Evolutionary conservation across 2,797 vertebrate genomes (phyloP).

Genomic region (Pangasius macronema): DNA sequence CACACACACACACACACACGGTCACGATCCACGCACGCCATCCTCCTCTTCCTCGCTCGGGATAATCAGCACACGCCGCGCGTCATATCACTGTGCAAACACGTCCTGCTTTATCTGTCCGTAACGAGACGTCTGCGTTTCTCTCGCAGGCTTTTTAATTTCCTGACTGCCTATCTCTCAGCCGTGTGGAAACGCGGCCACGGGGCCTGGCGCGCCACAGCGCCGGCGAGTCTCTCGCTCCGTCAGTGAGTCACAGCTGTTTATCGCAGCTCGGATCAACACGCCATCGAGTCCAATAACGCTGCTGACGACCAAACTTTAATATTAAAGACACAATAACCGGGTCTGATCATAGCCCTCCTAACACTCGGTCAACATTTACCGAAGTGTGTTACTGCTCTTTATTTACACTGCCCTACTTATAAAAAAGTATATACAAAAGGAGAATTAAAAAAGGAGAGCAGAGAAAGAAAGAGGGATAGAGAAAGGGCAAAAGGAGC

Average conservation of each 20-base stretch:
- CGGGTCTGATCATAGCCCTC: background rate
- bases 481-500: background rate
- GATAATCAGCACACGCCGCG: background rate
- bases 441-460: background rate
- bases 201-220: slow-evolving; percentile 30
- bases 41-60: background rate
- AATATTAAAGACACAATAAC: slow-evolving; percentile 4
- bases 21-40: background rate
- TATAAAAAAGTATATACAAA: background rate
- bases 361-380: background rate
- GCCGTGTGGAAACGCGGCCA: slow-evolving; percentile 45
- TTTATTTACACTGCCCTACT: background rate
- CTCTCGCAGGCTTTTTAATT: slow-evolving; percentile 71
- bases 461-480: background rate
- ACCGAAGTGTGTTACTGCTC: background rate
- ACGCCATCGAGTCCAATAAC: slow-evolving; percentile 14
- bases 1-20: slow-evolving; percentile 18
- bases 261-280: slow-evolving; percentile 19
- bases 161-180: slow-evolving; percentile 74
- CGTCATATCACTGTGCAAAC: slow-evolving; percentile 64
- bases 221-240: background rate
- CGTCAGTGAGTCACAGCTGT: background rate
- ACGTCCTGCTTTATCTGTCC: slow-evolving; percentile 71
- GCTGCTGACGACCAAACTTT: background rate
- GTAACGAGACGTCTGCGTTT: slow-evolving; percentile 50